A percentile compares a stretch with the other conserved stretches of the same genome.
Evolutionary conservation across 2,797 vertebrate species (phyloP).

Genomic region (Diplodus sargus): DNA sequence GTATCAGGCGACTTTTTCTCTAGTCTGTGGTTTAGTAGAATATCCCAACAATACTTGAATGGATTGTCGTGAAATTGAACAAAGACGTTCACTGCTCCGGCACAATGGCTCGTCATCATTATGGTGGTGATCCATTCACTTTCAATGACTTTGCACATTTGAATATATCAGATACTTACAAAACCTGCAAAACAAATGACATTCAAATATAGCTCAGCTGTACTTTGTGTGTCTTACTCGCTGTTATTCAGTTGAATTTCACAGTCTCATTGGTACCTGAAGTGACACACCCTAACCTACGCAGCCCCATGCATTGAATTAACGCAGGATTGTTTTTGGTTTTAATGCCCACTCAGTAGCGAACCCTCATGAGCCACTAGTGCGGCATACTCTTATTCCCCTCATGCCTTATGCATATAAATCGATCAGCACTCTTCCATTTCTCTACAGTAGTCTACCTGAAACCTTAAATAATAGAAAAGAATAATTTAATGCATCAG

Average conservation of each 20-base stretch:
- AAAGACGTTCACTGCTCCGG: neutral
- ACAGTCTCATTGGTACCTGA: neutral
- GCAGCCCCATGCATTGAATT: neutral
- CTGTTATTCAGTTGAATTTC: no score
- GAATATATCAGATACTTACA: neutral
- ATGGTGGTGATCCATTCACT: neutral
- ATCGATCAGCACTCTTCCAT: neutral
- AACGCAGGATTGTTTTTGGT: neutral
- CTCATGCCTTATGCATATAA: neutral
- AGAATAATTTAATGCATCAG: neutral
- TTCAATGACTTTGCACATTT: no score
- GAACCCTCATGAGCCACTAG: neutral
- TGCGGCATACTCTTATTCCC: neutral
- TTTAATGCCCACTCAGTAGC: neutral
- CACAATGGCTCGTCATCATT: neutral
- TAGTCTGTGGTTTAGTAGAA: neutral
- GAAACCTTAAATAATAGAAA: neutral
- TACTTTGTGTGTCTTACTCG: neutral
- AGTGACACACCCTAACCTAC: neutral
- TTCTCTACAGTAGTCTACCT: neutral
- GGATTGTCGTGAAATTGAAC: neutral
- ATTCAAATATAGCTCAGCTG: no score
- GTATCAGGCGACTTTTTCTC: neutral
- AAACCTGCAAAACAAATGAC: neutral
- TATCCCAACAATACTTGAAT: no score